These are phyloP conservation scores for Drosophila jambulina DNA, from an alignment of 1,140 invertebrate species.

Conservation along the genomic window DNA sequence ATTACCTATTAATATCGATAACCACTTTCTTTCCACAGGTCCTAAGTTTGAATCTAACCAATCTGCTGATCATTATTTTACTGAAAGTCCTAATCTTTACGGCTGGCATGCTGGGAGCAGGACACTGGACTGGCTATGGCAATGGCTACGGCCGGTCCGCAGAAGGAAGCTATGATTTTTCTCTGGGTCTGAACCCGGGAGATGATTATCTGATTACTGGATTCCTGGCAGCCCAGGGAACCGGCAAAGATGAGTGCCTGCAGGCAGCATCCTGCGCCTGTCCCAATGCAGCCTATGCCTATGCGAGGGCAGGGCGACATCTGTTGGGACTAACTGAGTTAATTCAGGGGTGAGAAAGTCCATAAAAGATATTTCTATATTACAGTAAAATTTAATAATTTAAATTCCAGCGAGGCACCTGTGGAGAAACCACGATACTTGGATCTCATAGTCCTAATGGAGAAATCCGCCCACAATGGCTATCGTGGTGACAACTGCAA, in stretches of 20 bases:
- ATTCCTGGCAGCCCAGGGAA: constrained; percentile 89
- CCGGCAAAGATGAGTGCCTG: constrained; percentile 89
- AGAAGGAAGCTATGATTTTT: constrained; percentile 83
- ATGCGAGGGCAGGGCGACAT: constrained; percentile 90
- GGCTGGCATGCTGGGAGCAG: constrained; percentile 90
- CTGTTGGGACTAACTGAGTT: constrained; percentile 90
- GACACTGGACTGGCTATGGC: constrained; percentile 87
- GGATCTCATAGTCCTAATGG: constrained; percentile 73
- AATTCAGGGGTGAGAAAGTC: constrained; percentile 87
- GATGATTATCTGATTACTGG: constrained; percentile 89
- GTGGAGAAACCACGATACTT: constrained; percentile 72
- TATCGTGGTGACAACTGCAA: constrained; percentile 73
- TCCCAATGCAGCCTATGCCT: constrained; percentile 90
- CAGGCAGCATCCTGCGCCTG: constrained; percentile 91
- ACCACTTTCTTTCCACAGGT: constrained; percentile 83
- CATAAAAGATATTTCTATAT: neutral
- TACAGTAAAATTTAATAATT: neutral
- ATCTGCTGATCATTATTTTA: constrained; percentile 91
- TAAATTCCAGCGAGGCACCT: constrained; percentile 33
- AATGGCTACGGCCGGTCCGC: constrained; percentile 83
- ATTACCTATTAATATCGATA: no score
- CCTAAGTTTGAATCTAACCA: constrained; percentile 93
- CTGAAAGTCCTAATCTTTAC: constrained; percentile 93
- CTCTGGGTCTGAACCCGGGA: constrained; percentile 87
- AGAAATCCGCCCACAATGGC: constrained; percentile 77